Evolutionary conservation across 2,113 vertebrate species (phyloP), one percentile per base, ranked within the genome.

Genomic region (Monarcha castaneiventris): DNA sequence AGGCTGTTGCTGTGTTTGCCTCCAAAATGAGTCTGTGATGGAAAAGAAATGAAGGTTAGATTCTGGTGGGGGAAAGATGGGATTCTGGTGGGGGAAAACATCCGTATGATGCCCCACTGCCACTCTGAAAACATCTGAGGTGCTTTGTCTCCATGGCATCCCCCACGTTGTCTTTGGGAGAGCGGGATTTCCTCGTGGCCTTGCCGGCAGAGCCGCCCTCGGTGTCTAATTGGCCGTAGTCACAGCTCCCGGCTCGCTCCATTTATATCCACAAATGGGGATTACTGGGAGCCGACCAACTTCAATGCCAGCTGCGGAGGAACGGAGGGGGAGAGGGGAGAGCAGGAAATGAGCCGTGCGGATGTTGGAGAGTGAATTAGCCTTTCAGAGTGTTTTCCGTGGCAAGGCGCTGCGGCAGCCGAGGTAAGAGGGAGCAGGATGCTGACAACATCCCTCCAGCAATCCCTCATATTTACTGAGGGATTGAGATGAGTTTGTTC

Each of bases 401-500:
- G 78, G 93, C 4, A 6, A 81, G 76, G 83, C 43, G 2, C 77
- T 6, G 9, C 22, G 3, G 67, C 77, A 44, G 91, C 9, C 1
- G 72, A 83, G 64, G 89, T 43, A 85, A 46, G 82, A 83, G 82
- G 87, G 92, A 93, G 82, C 76, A 1, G 6, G 92, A 55, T 93
- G 91, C 89, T 91, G 91, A 94, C 84, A 89, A 87, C 95, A 73
- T 67, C 94, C 81, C 84, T 92, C 84, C 93, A 91, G 93, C 95
- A 69, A 91, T 97, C 90, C 90, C 90, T 97, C 90, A 62, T 96
- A 93, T 95, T 96, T 95, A 90, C 96, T 8, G 8, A 95, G 93
- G 94, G 94, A 92, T 95, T 88, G 86, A 84, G 93, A 84, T 72
- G 93, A 88, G 93, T 94, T 96, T 92, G 93, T 93, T 96, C 96